These are phyloP conservation scores for Orthosia gothica DNA, from an alignment of 2,888 invertebrate genomes.

Conservation along the genomic window DNA sequence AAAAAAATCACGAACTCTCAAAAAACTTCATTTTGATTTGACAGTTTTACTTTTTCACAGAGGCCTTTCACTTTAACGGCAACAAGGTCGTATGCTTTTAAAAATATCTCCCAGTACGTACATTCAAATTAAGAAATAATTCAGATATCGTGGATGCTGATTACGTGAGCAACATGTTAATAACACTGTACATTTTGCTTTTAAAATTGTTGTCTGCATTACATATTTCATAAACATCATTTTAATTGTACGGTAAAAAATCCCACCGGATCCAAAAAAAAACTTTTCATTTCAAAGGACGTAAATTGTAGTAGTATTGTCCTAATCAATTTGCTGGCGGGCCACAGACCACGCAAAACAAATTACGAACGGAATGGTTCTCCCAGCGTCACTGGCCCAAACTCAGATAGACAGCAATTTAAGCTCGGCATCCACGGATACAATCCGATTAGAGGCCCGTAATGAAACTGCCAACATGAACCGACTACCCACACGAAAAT, in stretches of 20 bases:
- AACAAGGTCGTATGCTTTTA: constrained; percentile 16
- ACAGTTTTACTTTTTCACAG: constrained; percentile 7
- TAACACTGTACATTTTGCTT: too few species aligned
- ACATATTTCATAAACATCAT: too few species aligned
- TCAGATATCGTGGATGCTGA: too few species aligned
- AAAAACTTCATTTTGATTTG: constrained; percentile 26
- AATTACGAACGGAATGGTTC: constrained; percentile 35
- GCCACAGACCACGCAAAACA: constrained; percentile 21
- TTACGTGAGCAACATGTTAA: too few species aligned
- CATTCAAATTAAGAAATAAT: too few species aligned
- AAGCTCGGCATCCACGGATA: constrained; percentile 43
- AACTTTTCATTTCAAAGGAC: not conserved
- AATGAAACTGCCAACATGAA: constrained; percentile 37
- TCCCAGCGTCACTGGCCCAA: constrained; percentile 13
- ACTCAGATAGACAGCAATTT: constrained; percentile 62
- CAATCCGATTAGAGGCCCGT: constrained; percentile 52
- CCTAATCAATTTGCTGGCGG: constrained; percentile 9
- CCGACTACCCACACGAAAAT: constrained; percentile 30
- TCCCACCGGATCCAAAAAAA: too few species aligned
- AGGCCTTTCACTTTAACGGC: too few species aligned
- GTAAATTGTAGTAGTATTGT: not conserved
- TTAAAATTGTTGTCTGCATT: not conserved
- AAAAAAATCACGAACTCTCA: not conserved
- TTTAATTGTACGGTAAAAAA: too few species aligned
- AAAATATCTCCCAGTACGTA: too few species aligned